phyloP scores from a whole-genome alignment of 1,140 invertebrate species.

The Scylla paramamosain region DNA sequence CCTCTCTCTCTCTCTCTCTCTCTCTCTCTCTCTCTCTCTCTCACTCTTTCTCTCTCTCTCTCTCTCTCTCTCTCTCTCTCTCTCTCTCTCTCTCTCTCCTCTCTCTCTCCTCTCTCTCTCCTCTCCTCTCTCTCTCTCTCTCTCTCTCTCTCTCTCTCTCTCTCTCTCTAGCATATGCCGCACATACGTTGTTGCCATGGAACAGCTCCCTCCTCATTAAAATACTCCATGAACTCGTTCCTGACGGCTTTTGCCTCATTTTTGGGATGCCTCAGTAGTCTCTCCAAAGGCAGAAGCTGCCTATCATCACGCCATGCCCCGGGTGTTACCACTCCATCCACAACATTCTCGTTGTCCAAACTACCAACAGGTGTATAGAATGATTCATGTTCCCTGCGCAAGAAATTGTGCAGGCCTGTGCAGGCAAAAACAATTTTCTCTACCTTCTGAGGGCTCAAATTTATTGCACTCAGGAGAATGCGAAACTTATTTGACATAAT shows the following conservation, averaged over 20 bases:
- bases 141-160: constrained; percentile 40
- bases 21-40: no score
- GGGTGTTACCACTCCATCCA: neutral
- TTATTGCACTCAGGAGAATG: constrained; percentile 16
- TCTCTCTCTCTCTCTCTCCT: neutral
- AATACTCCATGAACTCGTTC: constrained; percentile 19
- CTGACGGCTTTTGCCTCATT: constrained; percentile 31
- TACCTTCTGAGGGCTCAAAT: neutral
- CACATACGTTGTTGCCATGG: neutral
- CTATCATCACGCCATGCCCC: neutral
- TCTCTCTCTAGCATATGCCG: neutral
- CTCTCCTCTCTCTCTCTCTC: neutral
- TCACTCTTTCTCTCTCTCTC: no score
- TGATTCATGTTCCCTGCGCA: neutral
- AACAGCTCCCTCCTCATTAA: constrained; percentile 27
- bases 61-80: neutral
- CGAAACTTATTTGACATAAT: constrained; percentile 25
- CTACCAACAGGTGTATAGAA: neutral
- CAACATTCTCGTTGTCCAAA: neutral
- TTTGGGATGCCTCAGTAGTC: neutral
- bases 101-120: constrained; percentile 38
- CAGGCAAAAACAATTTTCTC: constrained; percentile 33
- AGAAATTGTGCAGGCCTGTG: constrained; percentile 32
- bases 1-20: no score
- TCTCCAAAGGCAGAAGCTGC: constrained; percentile 28